Evolutionary conservation across 2,888 invertebrate species (phyloP).

Genomic region (Homarus gammarus): DNA sequence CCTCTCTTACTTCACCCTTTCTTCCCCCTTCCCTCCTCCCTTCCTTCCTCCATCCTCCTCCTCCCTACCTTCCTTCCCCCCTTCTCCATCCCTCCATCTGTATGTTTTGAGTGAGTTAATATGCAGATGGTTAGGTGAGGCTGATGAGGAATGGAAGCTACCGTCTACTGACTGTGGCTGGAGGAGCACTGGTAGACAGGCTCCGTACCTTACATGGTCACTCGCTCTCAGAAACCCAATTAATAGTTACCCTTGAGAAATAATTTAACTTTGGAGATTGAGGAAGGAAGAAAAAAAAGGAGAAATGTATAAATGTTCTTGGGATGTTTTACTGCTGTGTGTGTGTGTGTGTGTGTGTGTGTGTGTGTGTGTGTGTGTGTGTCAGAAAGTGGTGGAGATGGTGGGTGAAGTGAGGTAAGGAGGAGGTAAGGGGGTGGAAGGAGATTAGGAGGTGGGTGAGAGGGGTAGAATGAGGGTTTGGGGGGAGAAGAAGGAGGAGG

Average conservation of each 20-base stretch:
- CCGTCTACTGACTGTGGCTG: not conserved
- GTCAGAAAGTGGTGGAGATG: too few species aligned
- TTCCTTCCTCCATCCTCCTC: too few species aligned
- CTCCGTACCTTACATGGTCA: not conserved
- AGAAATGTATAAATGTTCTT: too few species aligned
- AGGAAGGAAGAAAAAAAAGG: not conserved
- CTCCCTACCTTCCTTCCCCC: not conserved
- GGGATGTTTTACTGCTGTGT: too few species aligned
- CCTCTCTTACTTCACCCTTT: not conserved
- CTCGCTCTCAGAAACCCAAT: not conserved
- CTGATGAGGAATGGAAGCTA: not conserved
- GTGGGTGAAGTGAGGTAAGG: too few species aligned
- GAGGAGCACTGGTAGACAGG: not conserved
- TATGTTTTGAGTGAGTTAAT: not conserved
- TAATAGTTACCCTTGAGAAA: not conserved
- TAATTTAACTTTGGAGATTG: not conserved
- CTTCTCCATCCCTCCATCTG: not conserved
- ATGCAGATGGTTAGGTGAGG: not conserved
- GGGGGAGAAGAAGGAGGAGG: too few species aligned
- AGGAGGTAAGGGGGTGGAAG: too few species aligned
- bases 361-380: too few species aligned
- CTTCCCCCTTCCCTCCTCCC: not conserved
- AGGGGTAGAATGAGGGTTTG: too few species aligned
- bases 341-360: too few species aligned
- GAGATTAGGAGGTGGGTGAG: too few species aligned